Percentiles rank a stretch among this genome's conserved stretches.
Evolutionary conservation across 2,797 vertebrate species (phyloP).

Genomic region (Odontamblyopus lacepedii): DNA sequence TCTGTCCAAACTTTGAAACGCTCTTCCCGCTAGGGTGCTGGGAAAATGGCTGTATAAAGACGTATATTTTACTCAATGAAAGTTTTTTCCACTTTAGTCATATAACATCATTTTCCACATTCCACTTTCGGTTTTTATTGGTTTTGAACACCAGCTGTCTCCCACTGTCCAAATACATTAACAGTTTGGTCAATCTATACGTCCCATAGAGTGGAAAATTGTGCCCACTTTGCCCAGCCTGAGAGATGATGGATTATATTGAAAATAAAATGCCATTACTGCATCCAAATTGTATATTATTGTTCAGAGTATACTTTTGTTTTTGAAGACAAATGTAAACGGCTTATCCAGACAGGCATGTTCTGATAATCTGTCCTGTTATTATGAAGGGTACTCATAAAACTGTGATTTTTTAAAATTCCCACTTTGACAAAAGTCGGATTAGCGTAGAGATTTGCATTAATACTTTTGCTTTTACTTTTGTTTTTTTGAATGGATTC

Average conservation of each 20-base stretch:
- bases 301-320: background rate
- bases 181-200: background rate
- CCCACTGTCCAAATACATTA: background rate
- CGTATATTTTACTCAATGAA: conserved; percentile 31
- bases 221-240: background rate
- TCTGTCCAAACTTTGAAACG: conserved; percentile 48
- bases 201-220: background rate
- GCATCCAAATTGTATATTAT: background rate
- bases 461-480: background rate
- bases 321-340: background rate
- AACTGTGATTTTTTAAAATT: background rate
- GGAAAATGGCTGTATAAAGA: conserved; percentile 27
- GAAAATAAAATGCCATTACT: background rate
- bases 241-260: background rate
- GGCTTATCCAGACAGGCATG: background rate
- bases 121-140: background rate
- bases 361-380: background rate
- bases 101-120: background rate
- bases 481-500: background rate
- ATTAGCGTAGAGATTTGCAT: background rate
- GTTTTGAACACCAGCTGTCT: background rate
- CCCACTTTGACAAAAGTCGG: background rate
- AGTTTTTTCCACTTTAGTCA: background rate
- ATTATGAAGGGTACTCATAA: background rate
- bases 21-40: conserved; percentile 35